A percentile compares a stretch with the other conserved stretches of the same genome.
Conservation (phyloP, 2,113 vertebrate genomes). For the Prunella himalayana region DNA sequence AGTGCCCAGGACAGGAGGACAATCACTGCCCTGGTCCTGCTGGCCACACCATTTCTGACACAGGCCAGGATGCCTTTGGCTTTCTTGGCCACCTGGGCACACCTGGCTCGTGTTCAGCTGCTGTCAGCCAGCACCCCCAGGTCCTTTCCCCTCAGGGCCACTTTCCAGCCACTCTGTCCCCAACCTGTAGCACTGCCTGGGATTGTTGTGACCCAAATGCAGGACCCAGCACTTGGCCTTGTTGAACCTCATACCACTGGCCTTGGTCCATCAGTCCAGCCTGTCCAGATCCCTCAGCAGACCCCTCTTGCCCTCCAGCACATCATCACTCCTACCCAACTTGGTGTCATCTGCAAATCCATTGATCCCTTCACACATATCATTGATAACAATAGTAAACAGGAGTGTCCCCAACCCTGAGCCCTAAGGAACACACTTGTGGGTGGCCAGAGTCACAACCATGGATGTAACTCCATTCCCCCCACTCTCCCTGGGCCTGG, state of each 20-base stretch:
- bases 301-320: not conserved
- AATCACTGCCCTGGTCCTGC: not conserved
- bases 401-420: not conserved
- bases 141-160: accelerated
- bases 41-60: not conserved
- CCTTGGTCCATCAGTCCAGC: not conserved
- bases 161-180: not conserved
- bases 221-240: not conserved
- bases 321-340: not conserved
- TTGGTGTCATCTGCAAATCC: not conserved
- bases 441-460: not conserved
- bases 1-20: not conserved
- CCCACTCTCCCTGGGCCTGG: not conserved
- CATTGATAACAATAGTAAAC: not conserved
- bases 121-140: not conserved
- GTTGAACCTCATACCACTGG: not conserved
- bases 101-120: not conserved
- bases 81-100: not conserved
- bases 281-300: not conserved
- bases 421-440: not conserved
- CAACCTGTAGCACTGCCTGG: not conserved
- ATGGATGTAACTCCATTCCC: not conserved
- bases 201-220: not conserved
- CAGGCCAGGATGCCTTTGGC: not conserved
- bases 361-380: accelerated